phyloP scores from a whole-genome alignment of 2,113 vertebrate genomes.

The Empidonax traillii region DNA sequence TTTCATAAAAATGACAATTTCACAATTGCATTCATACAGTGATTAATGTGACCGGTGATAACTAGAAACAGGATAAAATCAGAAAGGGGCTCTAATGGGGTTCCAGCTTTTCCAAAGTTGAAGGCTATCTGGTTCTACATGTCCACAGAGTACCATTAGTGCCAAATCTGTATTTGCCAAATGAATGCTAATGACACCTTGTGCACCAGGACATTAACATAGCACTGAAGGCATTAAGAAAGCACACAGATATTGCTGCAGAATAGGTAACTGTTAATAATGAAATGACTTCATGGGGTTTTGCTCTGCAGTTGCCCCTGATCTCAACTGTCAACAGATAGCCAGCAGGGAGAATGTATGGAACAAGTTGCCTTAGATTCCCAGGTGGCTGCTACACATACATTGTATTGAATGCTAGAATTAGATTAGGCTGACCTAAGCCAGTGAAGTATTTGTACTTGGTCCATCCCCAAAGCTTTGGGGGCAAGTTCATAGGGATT shows the following conservation, averaged over 20 bases:
- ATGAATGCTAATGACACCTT: not conserved
- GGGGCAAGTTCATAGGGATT: not conserved
- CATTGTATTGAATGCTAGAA: not conserved
- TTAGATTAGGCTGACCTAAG: not conserved
- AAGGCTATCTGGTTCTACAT: not conserved
- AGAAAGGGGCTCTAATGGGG: not conserved
- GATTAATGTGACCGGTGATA: not conserved
- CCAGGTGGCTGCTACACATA: not conserved
- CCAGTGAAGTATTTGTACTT: not conserved
- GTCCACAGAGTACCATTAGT: not conserved
- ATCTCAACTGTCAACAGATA: not conserved
- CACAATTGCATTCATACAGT: not conserved
- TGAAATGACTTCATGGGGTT: not conserved
- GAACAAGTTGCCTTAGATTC: not conserved
- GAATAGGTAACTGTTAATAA: not conserved
- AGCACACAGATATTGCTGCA: not conserved
- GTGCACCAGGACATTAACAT: not conserved
- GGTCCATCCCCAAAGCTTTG: not conserved
- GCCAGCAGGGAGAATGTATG: not conserved
- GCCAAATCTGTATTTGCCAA: not conserved
- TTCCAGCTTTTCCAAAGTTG: not conserved
- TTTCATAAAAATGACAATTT: constrained; percentile 28
- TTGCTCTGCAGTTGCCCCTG: not conserved
- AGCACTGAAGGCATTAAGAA: not conserved
- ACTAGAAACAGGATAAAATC: not conserved